Percentiles rank a stretch among this genome's conserved stretches.
phyloP scores from a whole-genome alignment of 2,888 invertebrate species.

The Leucophora obtusa region DNA sequence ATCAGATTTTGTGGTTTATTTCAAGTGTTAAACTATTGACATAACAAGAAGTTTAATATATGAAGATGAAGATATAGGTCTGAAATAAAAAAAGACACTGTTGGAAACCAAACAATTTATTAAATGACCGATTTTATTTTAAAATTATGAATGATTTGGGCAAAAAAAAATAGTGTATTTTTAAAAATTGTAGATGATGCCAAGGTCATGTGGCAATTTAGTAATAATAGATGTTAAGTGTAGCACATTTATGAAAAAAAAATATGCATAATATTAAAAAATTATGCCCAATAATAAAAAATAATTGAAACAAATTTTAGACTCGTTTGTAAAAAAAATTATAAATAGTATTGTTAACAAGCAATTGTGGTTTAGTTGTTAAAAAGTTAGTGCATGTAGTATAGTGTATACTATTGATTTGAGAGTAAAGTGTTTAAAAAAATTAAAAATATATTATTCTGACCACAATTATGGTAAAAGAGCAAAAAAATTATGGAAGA shows the following conservation, averaged over 20 bases:
- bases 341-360: slow-evolving; percentile 50
- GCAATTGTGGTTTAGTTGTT: slow-evolving; percentile 53
- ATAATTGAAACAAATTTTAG: no score
- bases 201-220: slow-evolving; percentile 49
- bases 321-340: slow-evolving; percentile 33
- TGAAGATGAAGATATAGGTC: slow-evolving; percentile 2
- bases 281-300: neutral
- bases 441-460: neutral
- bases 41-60: slow-evolving; percentile 11
- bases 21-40: slow-evolving; percentile 29
- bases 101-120: slow-evolving; percentile 28
- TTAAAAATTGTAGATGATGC: slow-evolving; percentile 1
- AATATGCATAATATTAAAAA: neutral
- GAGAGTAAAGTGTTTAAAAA: neutral
- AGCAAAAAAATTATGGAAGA: neutral
- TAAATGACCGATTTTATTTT: slow-evolving; percentile 9
- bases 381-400: slow-evolving; percentile 31
- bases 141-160: slow-evolving; percentile 7
- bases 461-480: slow-evolving; percentile 34
- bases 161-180: slow-evolving; percentile 9
- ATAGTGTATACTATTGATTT: slow-evolving; percentile 28
- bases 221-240: slow-evolving; percentile 36
- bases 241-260: neutral
- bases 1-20: neutral
- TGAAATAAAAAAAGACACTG: slow-evolving; percentile 12